Evolutionary conservation across 2,113 vertebrate genomes (phyloP), one percentile per base, ranked within the genome.

Genomic region (Poeciliopsis turrubarensis): DNA sequence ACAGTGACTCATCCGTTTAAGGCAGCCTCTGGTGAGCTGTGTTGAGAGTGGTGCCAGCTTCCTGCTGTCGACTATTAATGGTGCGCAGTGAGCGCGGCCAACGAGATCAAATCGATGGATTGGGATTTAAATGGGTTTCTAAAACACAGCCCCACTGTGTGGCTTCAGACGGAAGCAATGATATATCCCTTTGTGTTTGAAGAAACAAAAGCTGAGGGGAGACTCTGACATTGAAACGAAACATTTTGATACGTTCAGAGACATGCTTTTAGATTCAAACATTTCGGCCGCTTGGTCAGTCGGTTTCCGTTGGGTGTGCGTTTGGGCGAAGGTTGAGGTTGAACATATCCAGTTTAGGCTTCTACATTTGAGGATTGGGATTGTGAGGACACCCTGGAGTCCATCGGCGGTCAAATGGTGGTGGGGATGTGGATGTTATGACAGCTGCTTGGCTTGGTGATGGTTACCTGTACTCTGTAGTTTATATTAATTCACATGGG

Each of bases 1-100:
- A 78, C 41, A 7, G 34, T 30, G 89, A 80, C 76, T 84, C 80
- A 74, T 80, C 29, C 68, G 15, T 74, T 60, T 70, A 65, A 72
- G 61, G 34, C 81, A 72, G 60, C 84, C 71, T 64, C 68, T 4
- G 68, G 60, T 30, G 60, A 57, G 75, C 32, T 77, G 15, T 60
- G 61, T 77, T 25, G 44, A 75, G 65, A 22, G 65, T 26, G n/a
- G 41, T 26, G 57, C 70, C 67, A 19, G 67, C 72, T 63, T 76
- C 72, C 62, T 44, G 6, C 60, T 32, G 54, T 41, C 51, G 67
- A 72, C 34, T 17, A n/a, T 37, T 51, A 47, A 76, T 60, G 64
- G 68, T 60, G 47, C 77, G 70, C 41, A 39, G 51, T 19, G 67
- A 22, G 15, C 5, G 1, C 77, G 25, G 6, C 77, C 79, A 77